phyloP scores from a whole-genome alignment of 2,797 vertebrate genomes.

The Aphelocoma californica region DNA sequence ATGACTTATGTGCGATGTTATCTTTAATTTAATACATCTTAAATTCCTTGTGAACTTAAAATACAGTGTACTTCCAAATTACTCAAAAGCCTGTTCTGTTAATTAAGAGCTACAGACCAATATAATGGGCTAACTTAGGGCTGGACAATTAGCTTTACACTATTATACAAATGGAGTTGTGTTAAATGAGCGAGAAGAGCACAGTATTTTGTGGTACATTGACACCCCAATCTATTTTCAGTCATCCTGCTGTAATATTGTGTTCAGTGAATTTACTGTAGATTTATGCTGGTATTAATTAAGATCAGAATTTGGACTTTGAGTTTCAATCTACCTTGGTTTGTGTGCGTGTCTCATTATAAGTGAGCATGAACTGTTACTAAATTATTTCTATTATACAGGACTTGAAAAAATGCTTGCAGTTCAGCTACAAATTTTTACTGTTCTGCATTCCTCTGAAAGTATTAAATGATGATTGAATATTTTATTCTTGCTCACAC shows the following conservation, averaged over 20 bases:
- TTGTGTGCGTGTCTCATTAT: neutral
- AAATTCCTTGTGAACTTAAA: neutral
- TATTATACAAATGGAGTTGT: neutral
- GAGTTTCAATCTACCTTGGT: neutral
- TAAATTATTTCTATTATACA: neutral
- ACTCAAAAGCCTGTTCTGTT: neutral
- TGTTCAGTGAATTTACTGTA: neutral
- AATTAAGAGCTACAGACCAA: slow-evolving; percentile 9
- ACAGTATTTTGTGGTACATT: neutral
- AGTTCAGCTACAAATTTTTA: neutral
- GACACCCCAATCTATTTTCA: neutral
- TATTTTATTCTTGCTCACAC: neutral
- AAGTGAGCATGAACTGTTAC: neutral
- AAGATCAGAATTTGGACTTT: neutral
- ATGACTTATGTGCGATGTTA: neutral
- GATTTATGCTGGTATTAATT: neutral
- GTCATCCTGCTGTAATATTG: neutral
- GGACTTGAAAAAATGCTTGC: neutral
- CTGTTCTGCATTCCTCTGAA: neutral
- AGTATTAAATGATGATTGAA: neutral
- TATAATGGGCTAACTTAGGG: neutral
- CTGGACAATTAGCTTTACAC: neutral
- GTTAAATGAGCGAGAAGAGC: neutral
- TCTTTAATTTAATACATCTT: neutral
- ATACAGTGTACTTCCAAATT: neutral